Base-by-base conservation (phyloP, 2,797 vertebrate genomes). In the Aeoliscus strigatus region DNA sequence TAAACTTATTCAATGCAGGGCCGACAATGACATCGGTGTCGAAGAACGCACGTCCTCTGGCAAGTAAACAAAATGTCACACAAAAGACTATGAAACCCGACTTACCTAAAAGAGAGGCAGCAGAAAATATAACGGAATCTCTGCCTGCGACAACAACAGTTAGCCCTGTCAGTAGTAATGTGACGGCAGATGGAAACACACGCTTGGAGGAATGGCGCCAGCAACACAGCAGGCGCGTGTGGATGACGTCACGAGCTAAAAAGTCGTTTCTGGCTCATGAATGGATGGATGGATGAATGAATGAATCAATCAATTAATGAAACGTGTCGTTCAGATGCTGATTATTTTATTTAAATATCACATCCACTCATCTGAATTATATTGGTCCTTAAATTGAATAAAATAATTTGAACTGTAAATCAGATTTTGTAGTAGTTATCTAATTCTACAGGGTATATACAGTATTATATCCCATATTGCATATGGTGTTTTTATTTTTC, bases 221-320 rank as follows among this genome's bases (percentile, higher is more conserved):
- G 47, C 52, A 27, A 38, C 47, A 56, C 45, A 29, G 44, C 13
- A 7, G 77, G 57, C 83, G 79, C 82, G 1, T 4, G 1, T 1
- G 73, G 70, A 86, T 86, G 80, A 83, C 63, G 81, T 39, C 8
- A 11, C 27, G n/a, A n/a, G n/a, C n/a, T n/a, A n/a, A n/a, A n/a
- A n/a, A n/a, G n/a, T n/a, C n/a, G n/a, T n/a, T n/a, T n/a, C n/a
- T n/a, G n/a, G n/a, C n/a, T n/a, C n/a, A n/a, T n/a, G n/a, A n/a
- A n/a, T n/a, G n/a, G n/a, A n/a, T n/a, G n/a, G n/a, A n/a, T n/a
- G n/a, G n/a, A n/a, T 23, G 21, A 23, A 23, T 23, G 21, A 23
- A 23, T 23, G 21, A 23, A 23, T 4, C 21, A n/a, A n/a, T n/a
- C n/a, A n/a, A n/a, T n/a, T n/a, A n/a, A n/a, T n/a, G n/a, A n/a